These are phyloP conservation scores for Patagioenas fasciata DNA, from an alignment of 2,113 vertebrate genomes.

Conservation along the genomic window DNA sequence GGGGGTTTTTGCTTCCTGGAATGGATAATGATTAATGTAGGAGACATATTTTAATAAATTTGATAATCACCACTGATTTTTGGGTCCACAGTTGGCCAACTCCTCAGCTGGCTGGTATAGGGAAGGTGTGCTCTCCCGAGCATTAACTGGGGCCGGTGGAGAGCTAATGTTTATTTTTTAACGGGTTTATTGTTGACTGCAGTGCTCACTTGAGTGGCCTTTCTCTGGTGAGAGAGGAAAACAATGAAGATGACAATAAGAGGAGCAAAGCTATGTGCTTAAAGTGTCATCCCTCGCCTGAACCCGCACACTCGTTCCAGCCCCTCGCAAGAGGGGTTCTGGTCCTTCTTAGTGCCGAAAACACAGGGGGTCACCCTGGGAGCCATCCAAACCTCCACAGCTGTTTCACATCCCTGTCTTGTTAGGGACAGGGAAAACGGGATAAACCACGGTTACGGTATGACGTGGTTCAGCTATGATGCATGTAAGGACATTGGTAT, in stretches of 20 bases:
- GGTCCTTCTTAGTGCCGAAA: not conserved
- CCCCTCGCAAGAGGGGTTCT: not conserved
- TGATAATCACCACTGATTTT: not conserved
- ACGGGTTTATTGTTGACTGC: not conserved
- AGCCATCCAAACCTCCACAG: conserved; percentile 11
- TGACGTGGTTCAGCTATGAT: conserved; percentile 36
- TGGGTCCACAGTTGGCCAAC: not conserved
- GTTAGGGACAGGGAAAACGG: not conserved
- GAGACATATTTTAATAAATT: not conserved
- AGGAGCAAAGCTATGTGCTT: not conserved
- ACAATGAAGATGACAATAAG: not conserved
- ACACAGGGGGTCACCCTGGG: conserved; percentile 11
- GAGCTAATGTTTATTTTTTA: not conserved
- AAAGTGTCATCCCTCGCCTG: accelerated
- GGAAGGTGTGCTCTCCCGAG: not conserved
- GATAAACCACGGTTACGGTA: not conserved
- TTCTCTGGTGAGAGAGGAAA: not conserved
- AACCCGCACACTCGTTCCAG: accelerated
- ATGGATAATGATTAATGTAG: not conserved
- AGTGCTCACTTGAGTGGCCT: not conserved
- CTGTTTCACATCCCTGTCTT: conserved; percentile 30
- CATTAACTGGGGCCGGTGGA: not conserved
- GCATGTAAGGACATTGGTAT: conserved; percentile 30
- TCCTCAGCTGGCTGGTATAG: not conserved
- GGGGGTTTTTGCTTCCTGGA: not conserved